Conservation (phyloP, 2,113 vertebrate genomes). For the Engraulis encrasicolus region DNA sequence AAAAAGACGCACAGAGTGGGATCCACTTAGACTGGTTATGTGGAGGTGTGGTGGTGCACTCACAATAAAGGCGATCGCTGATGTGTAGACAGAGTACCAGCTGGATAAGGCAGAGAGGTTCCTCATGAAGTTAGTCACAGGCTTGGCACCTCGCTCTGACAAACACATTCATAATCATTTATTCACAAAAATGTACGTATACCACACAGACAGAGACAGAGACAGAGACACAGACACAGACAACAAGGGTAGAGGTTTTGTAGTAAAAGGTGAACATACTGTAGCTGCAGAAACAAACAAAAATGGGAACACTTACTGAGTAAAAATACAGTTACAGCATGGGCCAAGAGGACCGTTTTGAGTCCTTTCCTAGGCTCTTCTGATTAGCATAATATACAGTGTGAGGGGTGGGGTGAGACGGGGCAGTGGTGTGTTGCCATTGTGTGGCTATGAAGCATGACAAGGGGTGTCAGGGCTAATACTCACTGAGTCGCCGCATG, state of each 20-base stretch:
- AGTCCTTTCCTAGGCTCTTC: not conserved
- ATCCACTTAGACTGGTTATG: not conserved
- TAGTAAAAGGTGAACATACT: not conserved
- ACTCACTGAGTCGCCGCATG: conserved; percentile 96
- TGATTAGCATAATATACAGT: not conserved
- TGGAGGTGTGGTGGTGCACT: conserved; percentile 59
- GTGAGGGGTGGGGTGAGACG: no score
- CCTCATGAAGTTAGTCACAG: conserved; percentile 93
- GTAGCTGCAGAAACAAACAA: not conserved
- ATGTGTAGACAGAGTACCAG: conserved; percentile 97
- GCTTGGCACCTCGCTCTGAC: conserved; percentile 92
- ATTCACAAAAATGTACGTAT: not conserved
- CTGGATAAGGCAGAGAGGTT: conserved; percentile 96
- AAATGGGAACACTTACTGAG: not conserved
- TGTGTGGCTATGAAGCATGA: not conserved
- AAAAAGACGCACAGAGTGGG: no score
- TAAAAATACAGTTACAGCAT: not conserved
- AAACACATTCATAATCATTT: conserved; percentile 28
- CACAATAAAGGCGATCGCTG: conserved; percentile 94
- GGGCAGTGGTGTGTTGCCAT: not conserved
- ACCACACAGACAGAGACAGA: not conserved
- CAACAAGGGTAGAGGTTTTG: not conserved
- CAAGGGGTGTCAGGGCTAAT: not conserved
- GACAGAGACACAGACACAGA: not conserved
- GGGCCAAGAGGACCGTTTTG: not conserved